Evolutionary conservation across 2,113 vertebrate genomes (phyloP).

Genomic region (Cottus gobio): DNA sequence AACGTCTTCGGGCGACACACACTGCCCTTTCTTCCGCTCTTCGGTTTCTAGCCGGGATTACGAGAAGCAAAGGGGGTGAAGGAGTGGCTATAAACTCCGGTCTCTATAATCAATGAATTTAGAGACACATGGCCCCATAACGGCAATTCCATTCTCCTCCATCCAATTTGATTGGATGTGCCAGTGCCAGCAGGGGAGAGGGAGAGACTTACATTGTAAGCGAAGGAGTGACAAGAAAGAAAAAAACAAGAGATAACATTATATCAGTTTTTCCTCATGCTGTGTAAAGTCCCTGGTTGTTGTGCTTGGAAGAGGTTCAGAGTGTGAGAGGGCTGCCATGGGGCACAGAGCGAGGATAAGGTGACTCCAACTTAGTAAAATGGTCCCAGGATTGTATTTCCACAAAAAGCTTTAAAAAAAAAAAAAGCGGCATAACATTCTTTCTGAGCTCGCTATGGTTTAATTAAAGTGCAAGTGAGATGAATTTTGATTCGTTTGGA

Average conservation of each 20-base stretch:
- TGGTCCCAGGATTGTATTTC: conserved; percentile 62
- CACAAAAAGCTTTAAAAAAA: conserved; percentile 63
- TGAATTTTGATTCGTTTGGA: conserved; percentile 39
- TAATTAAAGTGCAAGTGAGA: conserved; percentile 66
- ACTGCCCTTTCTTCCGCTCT: conserved; percentile 80
- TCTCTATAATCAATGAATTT: conserved; percentile 45
- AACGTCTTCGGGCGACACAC: conserved; percentile 70
- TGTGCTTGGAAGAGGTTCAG: conserved; percentile 73
- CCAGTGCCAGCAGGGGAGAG: conserved; percentile 54
- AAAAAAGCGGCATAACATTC: conserved; percentile 39
- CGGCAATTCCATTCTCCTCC: conserved; percentile 33
- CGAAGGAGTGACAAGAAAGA: conserved; percentile 21
- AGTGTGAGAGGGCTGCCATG: conserved; percentile 51
- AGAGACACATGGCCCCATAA: conserved; percentile 43
- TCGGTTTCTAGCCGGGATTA: conserved; percentile 83
- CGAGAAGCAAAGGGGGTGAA: conserved; percentile 50
- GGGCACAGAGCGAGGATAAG: conserved; percentile 48
- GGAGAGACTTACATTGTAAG: conserved; percentile 27
- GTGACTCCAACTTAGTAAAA: conserved; percentile 50
- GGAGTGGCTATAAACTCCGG: conserved; percentile 60
- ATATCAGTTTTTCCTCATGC: conserved; percentile 52
- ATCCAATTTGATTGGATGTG: conserved; percentile 71
- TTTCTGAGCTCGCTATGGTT: conserved; percentile 53
- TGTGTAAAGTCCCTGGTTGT: conserved; percentile 59
- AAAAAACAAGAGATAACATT: conserved; percentile 38